A percentile compares a stretch with the other conserved stretches of the same genome.
phyloP scores from a whole-genome alignment of 2,888 invertebrate species.

The Rutpela maculata region DNA sequence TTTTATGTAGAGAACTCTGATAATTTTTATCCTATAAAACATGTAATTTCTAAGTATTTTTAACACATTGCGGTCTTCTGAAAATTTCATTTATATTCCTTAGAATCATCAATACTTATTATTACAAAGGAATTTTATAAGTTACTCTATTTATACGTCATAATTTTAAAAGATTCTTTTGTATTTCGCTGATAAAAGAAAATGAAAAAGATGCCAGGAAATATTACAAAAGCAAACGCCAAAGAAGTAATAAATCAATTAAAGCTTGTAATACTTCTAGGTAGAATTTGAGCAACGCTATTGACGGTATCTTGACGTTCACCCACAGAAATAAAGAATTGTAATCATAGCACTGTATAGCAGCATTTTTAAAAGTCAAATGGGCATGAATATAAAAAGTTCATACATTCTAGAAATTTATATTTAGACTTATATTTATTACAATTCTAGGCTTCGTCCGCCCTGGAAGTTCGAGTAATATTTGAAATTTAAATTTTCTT shows the following conservation, averaged over 20 bases:
- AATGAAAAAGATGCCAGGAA: slow-evolving; percentile 4
- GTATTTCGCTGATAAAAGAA: neutral
- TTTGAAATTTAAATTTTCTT: slow-evolving; percentile 39
- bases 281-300: slow-evolving; percentile 4
- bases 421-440: slow-evolving; percentile 30
- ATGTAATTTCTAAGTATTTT: neutral
- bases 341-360: slow-evolving; percentile 9
- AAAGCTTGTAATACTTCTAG: neutral
- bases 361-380: slow-evolving; percentile 25
- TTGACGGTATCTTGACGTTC: neutral
- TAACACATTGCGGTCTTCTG: neutral
- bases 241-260: slow-evolving; percentile 28
- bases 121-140: neutral
- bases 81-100: slow-evolving; percentile 1
- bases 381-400: slow-evolving; percentile 20
- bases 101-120: neutral
- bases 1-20: neutral
- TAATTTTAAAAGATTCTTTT: slow-evolving; percentile 7
- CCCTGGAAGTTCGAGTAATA: slow-evolving; percentile 10
- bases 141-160: neutral
- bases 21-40: neutral
- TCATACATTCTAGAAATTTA: slow-evolving; percentile 31
- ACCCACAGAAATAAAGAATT: neutral
- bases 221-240: slow-evolving; percentile 1
- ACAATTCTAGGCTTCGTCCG: slow-evolving; percentile 23